Evolutionary conservation across 2,113 vertebrate genomes (phyloP), one percentile per base, ranked within the genome.

Genomic region (Strix uralensis): DNA sequence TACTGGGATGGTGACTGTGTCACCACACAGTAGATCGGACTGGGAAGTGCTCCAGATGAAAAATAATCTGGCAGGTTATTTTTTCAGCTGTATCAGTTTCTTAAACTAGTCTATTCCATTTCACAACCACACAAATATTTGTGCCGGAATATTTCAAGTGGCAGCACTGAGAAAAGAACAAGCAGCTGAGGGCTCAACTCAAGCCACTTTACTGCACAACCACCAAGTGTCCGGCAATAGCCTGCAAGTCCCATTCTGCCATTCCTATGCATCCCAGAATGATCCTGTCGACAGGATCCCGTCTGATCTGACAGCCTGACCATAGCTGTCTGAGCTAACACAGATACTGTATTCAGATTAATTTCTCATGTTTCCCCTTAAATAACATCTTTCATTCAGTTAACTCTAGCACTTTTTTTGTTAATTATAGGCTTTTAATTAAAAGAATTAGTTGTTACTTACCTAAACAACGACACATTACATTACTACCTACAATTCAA

Each of bases 121-220:
- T 54, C 11, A 21, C 47, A 88, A 73, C 21, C 61, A 84, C 32
- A 18, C 1, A 51, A 84, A 36, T 29, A 46, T 40, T 34, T 52
- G 23, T 52, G 73, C 29, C 32, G n/a, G 34, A 27, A 15, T 17
- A 54, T 42, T 52, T 63, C 40, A 63, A 34, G 34, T 5, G 30
- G 30, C 1, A 0, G 26, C n/a, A 70, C 1, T 75, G 51, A 59
- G 57, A 59, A 81, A 49, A 54, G 49, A 40, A 36, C 0, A 1
- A 74, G 67, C 32, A 83, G 61, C 49, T 46, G 61, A 63, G 26
- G 51, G 19, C 62, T 59, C 12, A 65, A 44, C 55, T 25, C 61
- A 46, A 36, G 22, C 13, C 15, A n/a, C 27, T 38, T 44, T 27
- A 69, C 42, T 16, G 61, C 58, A 19, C 59, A 10, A 22, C 54